A percentile compares a stretch with the other conserved stretches of the same genome.
phyloP scores from a whole-genome alignment of 2,797 vertebrate genomes.

The Cercopithecus mitis region DNA sequence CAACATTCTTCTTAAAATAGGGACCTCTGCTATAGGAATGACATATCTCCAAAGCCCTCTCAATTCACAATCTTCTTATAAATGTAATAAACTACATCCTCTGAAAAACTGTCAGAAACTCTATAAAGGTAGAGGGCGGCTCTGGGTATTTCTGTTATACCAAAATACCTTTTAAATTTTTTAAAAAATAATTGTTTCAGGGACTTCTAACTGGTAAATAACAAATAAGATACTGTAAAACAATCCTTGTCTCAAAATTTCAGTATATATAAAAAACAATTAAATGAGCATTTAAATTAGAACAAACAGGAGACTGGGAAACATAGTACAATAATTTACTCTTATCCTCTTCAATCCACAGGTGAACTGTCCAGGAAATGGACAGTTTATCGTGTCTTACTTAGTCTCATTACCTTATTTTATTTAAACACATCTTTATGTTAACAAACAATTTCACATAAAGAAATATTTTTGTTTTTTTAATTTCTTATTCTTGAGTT shows the following conservation, averaged over 20 bases:
- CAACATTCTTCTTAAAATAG: slow-evolving; percentile 19
- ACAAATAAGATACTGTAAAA: background rate
- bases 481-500: background rate
- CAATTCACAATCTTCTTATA: background rate
- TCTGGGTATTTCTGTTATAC: background rate
- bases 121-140: background rate
- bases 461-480: background rate
- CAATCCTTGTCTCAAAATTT: background rate
- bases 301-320: background rate
- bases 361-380: background rate
- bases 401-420: background rate
- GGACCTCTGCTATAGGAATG: background rate
- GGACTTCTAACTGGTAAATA: background rate
- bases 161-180: background rate
- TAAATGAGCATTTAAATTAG: background rate
- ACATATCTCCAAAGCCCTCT: background rate
- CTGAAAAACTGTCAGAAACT: background rate
- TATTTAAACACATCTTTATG: background rate
- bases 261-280: background rate
- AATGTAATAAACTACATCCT: background rate
- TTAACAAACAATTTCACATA: background rate
- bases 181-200: background rate
- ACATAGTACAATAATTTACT: background rate
- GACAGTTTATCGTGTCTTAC: background rate
- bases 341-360: background rate